Conservation (phyloP, 2,888 invertebrate species). For the Ceratothoa steindachneri region DNA sequence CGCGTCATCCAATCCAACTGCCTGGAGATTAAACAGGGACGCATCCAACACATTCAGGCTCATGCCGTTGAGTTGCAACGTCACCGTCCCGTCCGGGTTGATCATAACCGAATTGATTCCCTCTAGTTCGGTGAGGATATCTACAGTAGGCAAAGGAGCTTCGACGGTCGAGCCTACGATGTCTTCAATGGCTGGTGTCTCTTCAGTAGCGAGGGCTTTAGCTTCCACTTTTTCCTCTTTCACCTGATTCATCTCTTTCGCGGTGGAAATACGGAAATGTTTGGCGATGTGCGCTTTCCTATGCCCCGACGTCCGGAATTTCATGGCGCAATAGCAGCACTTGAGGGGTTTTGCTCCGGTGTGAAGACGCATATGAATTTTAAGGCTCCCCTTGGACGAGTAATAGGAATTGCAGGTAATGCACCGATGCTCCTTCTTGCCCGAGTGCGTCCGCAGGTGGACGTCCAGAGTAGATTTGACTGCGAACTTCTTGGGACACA, state of each 20-base stretch:
- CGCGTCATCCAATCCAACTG: neutral
- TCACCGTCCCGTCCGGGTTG: neutral
- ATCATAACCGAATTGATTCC: neutral
- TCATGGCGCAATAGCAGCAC: constrained; percentile 74
- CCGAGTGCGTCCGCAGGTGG: constrained; percentile 61
- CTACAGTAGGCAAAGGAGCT: neutral
- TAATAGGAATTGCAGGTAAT: constrained; percentile 63
- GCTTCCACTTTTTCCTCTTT: neutral
- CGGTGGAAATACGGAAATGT: constrained; percentile 17
- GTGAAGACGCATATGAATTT: constrained; percentile 73
- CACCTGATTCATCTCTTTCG: neutral
- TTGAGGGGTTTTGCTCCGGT: constrained; percentile 76
- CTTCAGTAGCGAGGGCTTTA: neutral
- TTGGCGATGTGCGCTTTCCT: constrained; percentile 62
- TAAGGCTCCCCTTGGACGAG: constrained; percentile 66
- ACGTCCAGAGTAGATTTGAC: constrained; percentile 64
- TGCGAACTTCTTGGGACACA: constrained; percentile 57
- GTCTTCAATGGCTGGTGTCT: neutral
- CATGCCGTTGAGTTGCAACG: neutral
- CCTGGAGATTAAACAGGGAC: neutral
- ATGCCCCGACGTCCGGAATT: constrained; percentile 66
- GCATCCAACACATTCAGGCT: neutral
- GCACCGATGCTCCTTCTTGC: constrained; percentile 59
- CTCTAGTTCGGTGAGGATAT: neutral
- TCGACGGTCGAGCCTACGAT: neutral